Conservation (phyloP, 2,888 invertebrate species). For the Troglohyphantes excavatus region DNA sequence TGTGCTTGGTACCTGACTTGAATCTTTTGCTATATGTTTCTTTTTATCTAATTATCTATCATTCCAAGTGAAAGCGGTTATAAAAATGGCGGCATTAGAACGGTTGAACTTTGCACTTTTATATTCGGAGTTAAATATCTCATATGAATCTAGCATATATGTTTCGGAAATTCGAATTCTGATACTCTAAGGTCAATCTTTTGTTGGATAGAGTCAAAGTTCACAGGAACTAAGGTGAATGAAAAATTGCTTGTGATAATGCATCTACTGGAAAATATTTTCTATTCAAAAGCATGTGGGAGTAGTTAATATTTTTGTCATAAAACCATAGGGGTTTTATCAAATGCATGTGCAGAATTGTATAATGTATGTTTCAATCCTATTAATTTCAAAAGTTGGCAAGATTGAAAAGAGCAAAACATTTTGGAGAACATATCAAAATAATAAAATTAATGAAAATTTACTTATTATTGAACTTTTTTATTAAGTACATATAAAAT, state of each 20-base stretch:
- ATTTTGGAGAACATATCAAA: too few species aligned
- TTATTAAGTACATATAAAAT: too few species aligned
- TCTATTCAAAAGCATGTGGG: background rate
- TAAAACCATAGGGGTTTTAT: background rate
- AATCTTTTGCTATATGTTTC: constrained; percentile 15
- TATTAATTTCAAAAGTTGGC: too few species aligned
- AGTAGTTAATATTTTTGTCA: background rate
- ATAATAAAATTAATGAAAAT: too few species aligned
- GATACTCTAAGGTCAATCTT: constrained; percentile 14
- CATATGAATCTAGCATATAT: constrained; percentile 21
- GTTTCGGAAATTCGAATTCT: constrained; percentile 5
- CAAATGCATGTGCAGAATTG: background rate
- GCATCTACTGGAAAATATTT: background rate
- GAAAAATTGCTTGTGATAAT: background rate
- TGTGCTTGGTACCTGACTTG: background rate
- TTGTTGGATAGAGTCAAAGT: constrained; percentile 20
- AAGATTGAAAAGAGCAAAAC: too few species aligned
- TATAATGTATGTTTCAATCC: too few species aligned
- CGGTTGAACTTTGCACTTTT: constrained; percentile 31
- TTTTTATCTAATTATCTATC: background rate
- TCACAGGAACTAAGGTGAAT: constrained; percentile 5
- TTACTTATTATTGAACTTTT: too few species aligned
- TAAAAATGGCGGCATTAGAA: constrained; percentile 33
- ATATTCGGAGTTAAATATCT: constrained; percentile 24
- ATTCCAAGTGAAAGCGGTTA: constrained; percentile 26